phyloP scores from a whole-genome alignment of 2,888 invertebrate species.

The Drosophila cognata region DNA sequence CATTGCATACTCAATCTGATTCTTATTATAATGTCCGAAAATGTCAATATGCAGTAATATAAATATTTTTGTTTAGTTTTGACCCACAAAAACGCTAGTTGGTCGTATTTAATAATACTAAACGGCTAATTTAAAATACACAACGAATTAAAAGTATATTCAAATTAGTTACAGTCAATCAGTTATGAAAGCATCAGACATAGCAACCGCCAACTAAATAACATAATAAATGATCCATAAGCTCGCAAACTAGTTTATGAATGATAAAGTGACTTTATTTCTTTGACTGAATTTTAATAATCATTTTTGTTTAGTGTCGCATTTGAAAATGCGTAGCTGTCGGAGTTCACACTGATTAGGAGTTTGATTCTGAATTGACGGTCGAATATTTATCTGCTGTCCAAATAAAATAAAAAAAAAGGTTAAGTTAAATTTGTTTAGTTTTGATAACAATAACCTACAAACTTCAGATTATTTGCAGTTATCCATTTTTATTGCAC shows the following conservation, averaged over 20 bases:
- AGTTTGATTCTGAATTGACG: constrained; percentile 15
- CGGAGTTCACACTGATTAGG: constrained; percentile 37
- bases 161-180: constrained; percentile 25
- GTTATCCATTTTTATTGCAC: not conserved
- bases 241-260: constrained; percentile 46
- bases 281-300: constrained; percentile 28
- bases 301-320: constrained; percentile 43
- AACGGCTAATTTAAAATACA: constrained; percentile 20
- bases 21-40: constrained; percentile 1
- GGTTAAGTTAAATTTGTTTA: not conserved
- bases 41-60: not conserved
- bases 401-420: not conserved
- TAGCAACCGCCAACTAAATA: not conserved
- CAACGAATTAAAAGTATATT: not conserved
- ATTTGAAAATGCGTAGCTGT: constrained; percentile 33
- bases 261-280: constrained; percentile 35
- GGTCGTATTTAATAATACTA: not conserved
- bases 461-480: not conserved
- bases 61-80: not conserved
- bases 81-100: not conserved
- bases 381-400: constrained; percentile 12
- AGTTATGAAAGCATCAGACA: constrained; percentile 3
- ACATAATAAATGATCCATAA: constrained; percentile 36
- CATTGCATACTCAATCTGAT: constrained; percentile 1
- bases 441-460: not conserved